Base-by-base conservation (phyloP, 2,797 vertebrate species). In the Mastacembelus armatus region DNA sequence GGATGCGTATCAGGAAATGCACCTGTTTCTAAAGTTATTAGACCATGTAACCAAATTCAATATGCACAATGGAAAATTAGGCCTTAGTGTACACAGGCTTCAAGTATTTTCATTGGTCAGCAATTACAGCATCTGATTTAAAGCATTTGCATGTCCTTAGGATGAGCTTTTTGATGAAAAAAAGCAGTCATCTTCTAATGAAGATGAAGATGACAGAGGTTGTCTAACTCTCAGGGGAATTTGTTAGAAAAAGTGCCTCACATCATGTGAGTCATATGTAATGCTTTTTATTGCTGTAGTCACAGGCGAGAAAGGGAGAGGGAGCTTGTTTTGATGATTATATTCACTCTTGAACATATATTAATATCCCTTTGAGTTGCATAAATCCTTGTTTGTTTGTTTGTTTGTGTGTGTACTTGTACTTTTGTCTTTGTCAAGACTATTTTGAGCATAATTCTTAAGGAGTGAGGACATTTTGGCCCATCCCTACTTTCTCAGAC, bases 191-290 rank as follows among this genome's bases (percentile, higher is more conserved):
- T 74, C 60, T 49, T 55, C 62, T 82, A 82, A n/a, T n/a, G n/a
- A n/a, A n/a, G n/a, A 85, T 84, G 82, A 88, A 86, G 83, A 87
- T 76, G 83, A 85, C 84, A 78, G 45, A 48, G 42, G 57, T 42
- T 21, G 58, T 64, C 59, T 81, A 71, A 56, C 59, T 74, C 77
- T 73, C 52, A 42, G 45, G 81, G 71, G 65, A 74, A 77, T 83
- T 79, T 74, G 81, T 85, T 78, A 79, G 76, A 22, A 72, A 78
- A 71, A 59, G 66, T 57, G 60, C 72, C 62, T 74, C 64, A 63
- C 79, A 85, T 83, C 78, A 83, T 85, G 80, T 82, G 83, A 92
- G 82, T 90, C 80, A 89, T 75, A 61, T 83, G 80, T 85, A 83
- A 89, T 88, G 69, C 50, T 59, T 85, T 91, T 83, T 80, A 89